Evolutionary conservation across 1,140 invertebrate species (phyloP).

Genomic region (Zaprionus davidi): DNA sequence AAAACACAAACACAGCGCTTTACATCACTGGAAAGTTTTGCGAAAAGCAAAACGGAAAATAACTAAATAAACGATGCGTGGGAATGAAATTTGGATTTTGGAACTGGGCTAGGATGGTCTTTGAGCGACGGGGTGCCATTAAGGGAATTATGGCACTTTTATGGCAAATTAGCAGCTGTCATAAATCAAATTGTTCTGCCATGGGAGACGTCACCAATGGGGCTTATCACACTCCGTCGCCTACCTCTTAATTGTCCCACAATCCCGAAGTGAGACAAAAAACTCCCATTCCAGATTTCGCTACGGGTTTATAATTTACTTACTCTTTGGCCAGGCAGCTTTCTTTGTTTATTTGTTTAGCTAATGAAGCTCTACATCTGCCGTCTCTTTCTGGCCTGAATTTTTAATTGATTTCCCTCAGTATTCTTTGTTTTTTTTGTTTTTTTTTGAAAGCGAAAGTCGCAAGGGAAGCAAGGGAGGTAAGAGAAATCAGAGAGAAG

Average conservation of each 20-base stretch:
- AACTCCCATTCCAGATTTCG: not conserved
- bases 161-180: not conserved
- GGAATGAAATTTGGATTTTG: constrained; percentile 1
- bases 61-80: constrained; percentile 1
- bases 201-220: not conserved
- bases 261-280: not conserved
- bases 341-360: constrained; percentile 57
- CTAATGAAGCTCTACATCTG: constrained; percentile 38
- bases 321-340: constrained; percentile 4
- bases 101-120: not conserved
- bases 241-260: not conserved
- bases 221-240: not conserved
- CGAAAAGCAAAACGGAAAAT: constrained; percentile 1
- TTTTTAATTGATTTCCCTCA: constrained; percentile 61
- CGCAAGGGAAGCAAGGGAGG: not conserved
- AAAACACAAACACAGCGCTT: constrained; percentile 15
- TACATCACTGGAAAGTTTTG: constrained; percentile 54
- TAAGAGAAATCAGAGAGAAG: constrained; percentile 16
- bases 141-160: constrained; percentile 2
- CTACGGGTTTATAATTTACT: constrained; percentile 20
- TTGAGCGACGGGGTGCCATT: not conserved
- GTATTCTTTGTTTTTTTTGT: constrained; percentile 5
- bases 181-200: not conserved
- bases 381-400: constrained; percentile 11
- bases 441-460: constrained; percentile 50